These are phyloP conservation scores for Lichenostomus cassidix DNA, from an alignment of 2,113 vertebrate species.

Conservation along the genomic window DNA sequence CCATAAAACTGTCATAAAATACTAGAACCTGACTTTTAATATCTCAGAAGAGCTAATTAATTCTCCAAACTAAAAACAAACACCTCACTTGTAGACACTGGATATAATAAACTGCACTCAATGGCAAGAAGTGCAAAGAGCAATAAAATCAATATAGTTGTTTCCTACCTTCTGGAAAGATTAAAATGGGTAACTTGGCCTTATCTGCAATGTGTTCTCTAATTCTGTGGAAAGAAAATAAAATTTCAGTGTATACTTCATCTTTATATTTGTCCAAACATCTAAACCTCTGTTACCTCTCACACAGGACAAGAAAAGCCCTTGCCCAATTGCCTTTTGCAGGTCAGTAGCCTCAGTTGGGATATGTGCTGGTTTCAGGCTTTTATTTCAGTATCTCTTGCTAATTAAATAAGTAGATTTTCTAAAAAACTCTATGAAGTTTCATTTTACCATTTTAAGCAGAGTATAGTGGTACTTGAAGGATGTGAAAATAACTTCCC, in stretches of 20 bases:
- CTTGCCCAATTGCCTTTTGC: background rate
- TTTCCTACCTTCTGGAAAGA: constrained; percentile 93
- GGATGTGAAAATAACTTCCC: background rate
- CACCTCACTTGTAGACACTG: background rate
- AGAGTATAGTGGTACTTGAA: background rate
- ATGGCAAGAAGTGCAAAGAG: background rate
- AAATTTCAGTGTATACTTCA: background rate
- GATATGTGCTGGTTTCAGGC: background rate
- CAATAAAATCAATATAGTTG: background rate
- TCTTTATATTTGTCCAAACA: background rate
- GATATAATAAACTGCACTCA: background rate
- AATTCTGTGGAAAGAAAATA: constrained; percentile 76
- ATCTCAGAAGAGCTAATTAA: background rate
- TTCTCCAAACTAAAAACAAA: background rate
- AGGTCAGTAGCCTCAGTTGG: background rate
- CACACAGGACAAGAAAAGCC: background rate
- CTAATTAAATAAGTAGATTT: background rate
- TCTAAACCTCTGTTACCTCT: background rate
- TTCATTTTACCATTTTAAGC: background rate
- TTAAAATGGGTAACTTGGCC: constrained; percentile 91
- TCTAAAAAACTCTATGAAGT: background rate
- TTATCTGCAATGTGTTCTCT: constrained; percentile 85
- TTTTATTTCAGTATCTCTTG: background rate
- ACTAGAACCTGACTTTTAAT: background rate
- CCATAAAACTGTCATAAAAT: background rate